Evolutionary conservation across 2,113 vertebrate genomes (phyloP).

Genomic region (Tricholaema leucomelas): DNA sequence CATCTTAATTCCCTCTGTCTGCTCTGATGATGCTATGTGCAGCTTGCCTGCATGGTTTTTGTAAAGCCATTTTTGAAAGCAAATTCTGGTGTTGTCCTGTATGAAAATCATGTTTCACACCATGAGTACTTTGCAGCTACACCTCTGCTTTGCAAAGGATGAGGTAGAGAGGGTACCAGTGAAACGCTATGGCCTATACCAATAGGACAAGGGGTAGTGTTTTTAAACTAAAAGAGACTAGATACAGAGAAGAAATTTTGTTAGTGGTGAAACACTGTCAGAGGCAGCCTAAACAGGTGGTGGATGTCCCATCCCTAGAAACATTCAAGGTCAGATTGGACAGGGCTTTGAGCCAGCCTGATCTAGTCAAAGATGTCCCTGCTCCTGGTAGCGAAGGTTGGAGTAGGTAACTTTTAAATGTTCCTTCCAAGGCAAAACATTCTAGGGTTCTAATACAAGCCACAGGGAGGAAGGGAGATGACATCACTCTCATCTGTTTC

Average conservation of each 20-base stretch:
- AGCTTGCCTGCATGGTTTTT: neutral
- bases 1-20: neutral
- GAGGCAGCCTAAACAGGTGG: neutral
- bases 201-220: too few relatives aligned
- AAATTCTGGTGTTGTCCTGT: neutral
- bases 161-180: neutral
- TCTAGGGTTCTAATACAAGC: neutral
- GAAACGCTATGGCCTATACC: neutral
- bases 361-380: neutral
- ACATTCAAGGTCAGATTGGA: neutral
- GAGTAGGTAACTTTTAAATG: neutral
- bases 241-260: neutral
- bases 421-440: neutral
- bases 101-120: neutral
- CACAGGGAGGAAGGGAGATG: neutral
- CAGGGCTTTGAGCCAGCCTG: neutral
- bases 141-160: neutral
- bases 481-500: neutral
- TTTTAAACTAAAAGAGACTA: neutral
- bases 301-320: neutral
- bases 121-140: neutral
- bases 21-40: neutral
- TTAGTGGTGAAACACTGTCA: neutral
- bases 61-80: neutral
- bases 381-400: fast-evolving